Base-by-base conservation (phyloP, 2,888 invertebrate genomes). In the Lasioglossum marginatum region DNA sequence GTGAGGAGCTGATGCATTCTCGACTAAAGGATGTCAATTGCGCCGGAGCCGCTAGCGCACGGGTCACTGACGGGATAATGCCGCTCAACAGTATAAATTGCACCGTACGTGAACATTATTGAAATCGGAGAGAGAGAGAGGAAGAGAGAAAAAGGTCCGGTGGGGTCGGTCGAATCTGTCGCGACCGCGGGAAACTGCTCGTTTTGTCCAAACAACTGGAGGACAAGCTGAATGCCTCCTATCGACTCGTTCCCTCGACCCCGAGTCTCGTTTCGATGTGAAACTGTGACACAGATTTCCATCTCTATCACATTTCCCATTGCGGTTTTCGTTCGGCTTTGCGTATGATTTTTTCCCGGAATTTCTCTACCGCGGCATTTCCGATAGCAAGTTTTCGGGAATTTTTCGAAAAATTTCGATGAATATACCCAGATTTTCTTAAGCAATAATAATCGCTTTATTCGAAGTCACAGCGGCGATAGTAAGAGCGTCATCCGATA, bases 11-110 rank as follows among this genome's bases (percentile, higher is more conserved):
- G 89, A 83, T 82, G 88, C 89, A 91, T 90, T 92, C 87, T 82
- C 89, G 86, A 87, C 91, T 90, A 88, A 93, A 93, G 92, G 92
- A 93, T 93, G 92, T 92, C 93, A 92, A 93, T 93, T 93, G 92
- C 89, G 76, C 83, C 77, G 86, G 70, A 60, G 76, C 73, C 78
- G 74, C 72, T 75, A 23, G 75, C 57, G 63, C 74, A 76, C 76
- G 76, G 81, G 63, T 81, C 78, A 75, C n/a, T 66, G 63, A 1
- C 73, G 52, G 79, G 77, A 88, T 90, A 90, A 88, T 83, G 48
- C 70, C 66, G 68, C 83, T 71, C 83, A 74, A 80, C 71, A 37
- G 71, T 83, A 84, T 83, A 86, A 88, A 88, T 88, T 86, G 88
- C 83, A 66, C 23, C 81, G 85, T 80, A 70, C 83, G 81, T 70